Evolutionary conservation across 2,888 invertebrate species (phyloP).

Genomic region (Amphipyra tragopoginis): DNA sequence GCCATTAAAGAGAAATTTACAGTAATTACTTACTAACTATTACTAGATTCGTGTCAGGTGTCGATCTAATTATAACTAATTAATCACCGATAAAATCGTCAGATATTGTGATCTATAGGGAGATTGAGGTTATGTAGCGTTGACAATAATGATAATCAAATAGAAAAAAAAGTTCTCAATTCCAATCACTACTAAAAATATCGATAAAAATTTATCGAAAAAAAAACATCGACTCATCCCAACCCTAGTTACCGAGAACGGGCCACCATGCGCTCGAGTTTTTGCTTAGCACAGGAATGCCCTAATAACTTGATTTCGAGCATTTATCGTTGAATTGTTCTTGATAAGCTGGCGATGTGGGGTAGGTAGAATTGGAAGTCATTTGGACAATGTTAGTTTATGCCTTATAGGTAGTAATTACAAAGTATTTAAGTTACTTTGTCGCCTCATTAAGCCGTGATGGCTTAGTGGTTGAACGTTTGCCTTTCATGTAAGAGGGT

Average conservation of each 20-base stretch:
- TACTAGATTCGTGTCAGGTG: no score
- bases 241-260: conserved; percentile 72
- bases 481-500: no score
- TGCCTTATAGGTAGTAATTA: conserved; percentile 27
- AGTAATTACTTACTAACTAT: no score
- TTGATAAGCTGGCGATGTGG: conserved; percentile 31
- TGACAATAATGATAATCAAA: no score
- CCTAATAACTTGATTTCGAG: conserved; percentile 85
- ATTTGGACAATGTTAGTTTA: conserved; percentile 11
- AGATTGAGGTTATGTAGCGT: no score
- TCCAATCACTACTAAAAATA: conserved; percentile 11
- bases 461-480: no score
- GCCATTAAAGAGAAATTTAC: no score
- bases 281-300: conserved; percentile 71
- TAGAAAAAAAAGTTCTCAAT: not conserved
- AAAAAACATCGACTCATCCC: conserved; percentile 57
- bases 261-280: conserved; percentile 77
- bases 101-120: no score
- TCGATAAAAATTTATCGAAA: conserved; percentile 54
- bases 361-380: conserved; percentile 30
- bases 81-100: no score
- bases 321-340: conserved; percentile 61
- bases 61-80: no score
- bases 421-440: not conserved
- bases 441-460: not conserved